Conservation (phyloP, 2,797 vertebrate species). For the Alectoris magna region DNA sequence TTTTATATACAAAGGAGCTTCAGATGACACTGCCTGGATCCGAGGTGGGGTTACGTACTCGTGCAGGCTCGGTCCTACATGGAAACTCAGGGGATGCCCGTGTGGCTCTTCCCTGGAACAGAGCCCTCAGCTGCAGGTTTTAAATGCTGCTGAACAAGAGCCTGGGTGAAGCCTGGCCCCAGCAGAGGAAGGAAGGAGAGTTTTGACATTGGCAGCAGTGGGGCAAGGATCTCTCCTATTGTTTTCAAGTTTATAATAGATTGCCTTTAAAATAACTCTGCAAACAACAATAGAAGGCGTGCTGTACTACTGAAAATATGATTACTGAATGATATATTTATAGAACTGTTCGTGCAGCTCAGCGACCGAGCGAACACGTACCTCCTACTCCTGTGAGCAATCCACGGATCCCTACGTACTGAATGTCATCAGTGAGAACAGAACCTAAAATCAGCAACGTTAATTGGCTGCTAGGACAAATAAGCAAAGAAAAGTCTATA, state of each 20-base stretch:
- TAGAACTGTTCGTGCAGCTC: neutral
- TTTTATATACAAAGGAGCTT: neutral
- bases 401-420: neutral
- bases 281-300: neutral
- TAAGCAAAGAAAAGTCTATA: constrained; percentile 28
- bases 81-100: neutral
- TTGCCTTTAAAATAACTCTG: neutral
- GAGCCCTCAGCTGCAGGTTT: neutral
- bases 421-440: neutral
- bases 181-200: constrained; percentile 11
- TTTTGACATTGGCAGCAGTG: neutral
- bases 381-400: neutral
- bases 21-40: neutral
- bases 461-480: constrained; percentile 45
- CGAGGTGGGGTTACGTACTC: neutral
- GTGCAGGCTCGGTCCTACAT: neutral
- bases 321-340: neutral
- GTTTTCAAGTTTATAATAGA: constrained; percentile 34
- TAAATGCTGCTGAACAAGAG: neutral
- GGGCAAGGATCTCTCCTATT: constrained; percentile 23
- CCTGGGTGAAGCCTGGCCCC: neutral
- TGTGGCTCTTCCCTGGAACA: neutral
- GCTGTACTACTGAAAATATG: neutral
- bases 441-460: neutral
- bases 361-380: neutral